Evolutionary conservation across 2,113 vertebrate species (phyloP).

Genomic region (Ophthalmolycus amberensis): DNA sequence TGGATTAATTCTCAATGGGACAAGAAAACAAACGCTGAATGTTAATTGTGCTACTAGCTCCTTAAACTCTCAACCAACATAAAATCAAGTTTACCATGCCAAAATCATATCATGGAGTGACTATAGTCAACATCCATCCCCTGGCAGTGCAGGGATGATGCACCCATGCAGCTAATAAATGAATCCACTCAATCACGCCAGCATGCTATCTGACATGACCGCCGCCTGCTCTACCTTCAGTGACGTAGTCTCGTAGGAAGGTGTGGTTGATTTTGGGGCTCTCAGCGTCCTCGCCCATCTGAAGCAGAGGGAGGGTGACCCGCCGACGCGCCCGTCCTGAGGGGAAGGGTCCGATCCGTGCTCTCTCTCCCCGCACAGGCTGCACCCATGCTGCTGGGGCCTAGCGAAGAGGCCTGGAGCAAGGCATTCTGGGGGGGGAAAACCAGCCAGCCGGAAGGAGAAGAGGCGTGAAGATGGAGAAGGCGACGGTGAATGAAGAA

Average conservation of each 20-base stretch:
- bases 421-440: conserved; percentile 86
- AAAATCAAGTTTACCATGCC: not conserved
- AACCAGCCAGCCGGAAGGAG: conserved; percentile 68
- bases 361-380: conserved; percentile 90
- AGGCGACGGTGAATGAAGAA: not conserved
- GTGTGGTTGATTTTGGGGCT: conserved; percentile 97
- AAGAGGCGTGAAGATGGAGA: conserved; percentile 17
- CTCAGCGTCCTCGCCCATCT: conserved; percentile 99
- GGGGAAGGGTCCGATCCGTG: conserved; percentile 92
- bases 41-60: not conserved
- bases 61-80: not conserved
- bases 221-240: conserved; percentile 88
- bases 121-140: conserved; percentile 16
- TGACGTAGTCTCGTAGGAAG: conserved; percentile 99
- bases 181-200: conserved; percentile 27
- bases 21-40: not conserved
- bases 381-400: conserved; percentile 95
- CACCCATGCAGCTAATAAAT: conserved; percentile 26
- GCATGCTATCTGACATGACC: conserved; percentile 40
- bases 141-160: conserved; percentile 4
- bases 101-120: not conserved
- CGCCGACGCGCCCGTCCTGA: conserved; percentile 94
- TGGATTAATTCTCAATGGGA: not conserved
- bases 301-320: conserved; percentile 89
- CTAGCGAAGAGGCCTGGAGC: conserved; percentile 89